Evolutionary conservation across 2,113 vertebrate species (phyloP), one percentile per base, ranked within the genome.

Genomic region (Gobiocypris rarus): DNA sequence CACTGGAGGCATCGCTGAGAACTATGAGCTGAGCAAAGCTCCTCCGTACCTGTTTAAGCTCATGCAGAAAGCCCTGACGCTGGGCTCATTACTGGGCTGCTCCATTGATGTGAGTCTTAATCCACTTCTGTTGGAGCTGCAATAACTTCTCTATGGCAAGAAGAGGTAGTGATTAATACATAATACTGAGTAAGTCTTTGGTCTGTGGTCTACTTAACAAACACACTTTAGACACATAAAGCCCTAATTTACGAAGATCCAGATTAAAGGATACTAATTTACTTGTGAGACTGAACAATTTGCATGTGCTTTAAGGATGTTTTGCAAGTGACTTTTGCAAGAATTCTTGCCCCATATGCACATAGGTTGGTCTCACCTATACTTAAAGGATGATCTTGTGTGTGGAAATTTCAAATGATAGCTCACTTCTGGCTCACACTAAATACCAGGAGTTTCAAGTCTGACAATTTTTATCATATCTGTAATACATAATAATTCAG

Each of bases 1-100:
- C 63, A 86, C 85, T 0, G 85, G 85, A 45, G 85, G 85, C 3
- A 75, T 86, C 28, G 50, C 52, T 22, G 82, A 82, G 50, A 34
- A 0, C 28, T 75, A 67, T 31, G 59, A 22, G 9, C 24, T 86
- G 38, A 69, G 59, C 54, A 83, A 65, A 75, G 59, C 82, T 17
- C 43, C 59, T 83, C 82, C 71, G 3, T n/a, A 67, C 7, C 58
- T 83, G 58, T 83, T 75, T 65, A 54, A 45, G 11, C 43, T 75
- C 56, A 69, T 48, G 38, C 76, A 28, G 24, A 31, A 80, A 83
- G 75, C 65, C 17, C 48, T 82, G 13, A 28, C 6, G 11, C 48
- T 70, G 65, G 65, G 80, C 19, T 82, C 80, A 5, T 52, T 82
- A 48, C 65, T 82, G 17, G 80, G 80, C 65, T 82, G 80, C 80